Base-by-base conservation (phyloP, 1,140 invertebrate genomes). In the Leptopilina clavipes region DNA sequence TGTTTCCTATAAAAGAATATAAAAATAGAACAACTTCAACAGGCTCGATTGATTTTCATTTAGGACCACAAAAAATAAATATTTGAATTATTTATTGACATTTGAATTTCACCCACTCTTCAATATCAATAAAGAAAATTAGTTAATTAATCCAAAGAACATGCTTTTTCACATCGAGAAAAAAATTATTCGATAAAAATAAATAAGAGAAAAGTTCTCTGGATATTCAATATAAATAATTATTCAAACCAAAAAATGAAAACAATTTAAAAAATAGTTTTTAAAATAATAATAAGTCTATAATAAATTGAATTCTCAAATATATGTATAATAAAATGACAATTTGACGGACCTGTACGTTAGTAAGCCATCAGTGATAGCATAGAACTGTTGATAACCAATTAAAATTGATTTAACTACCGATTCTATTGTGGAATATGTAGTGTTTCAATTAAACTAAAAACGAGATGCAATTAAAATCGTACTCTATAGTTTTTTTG, bases 331-430 rank as follows among this genome's bases (percentile, higher is more conserved):
- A 52, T 17, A 52, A 17, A 52, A 52, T 8, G 14, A n/a, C 48
- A 52, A 17, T 52, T 17, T 52, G 48, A 52, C n/a, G n/a, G n/a
- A 52, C 48, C 48, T 17, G 6, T 6, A 12, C 48, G 48, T 17
- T 52, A 17, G n/a, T 52, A 52, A 52, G 48, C 48, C n/a, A 52
- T 52, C 48, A 52, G 48, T 31, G 25, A 52, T 52, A 52, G 48
- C 5, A 31, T 52, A 12, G 5, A 17, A 52, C n/a, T 52, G 48
- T 52, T 52, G 48, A 52, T 52, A 52, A 52, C 48, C 48, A 52
- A 52, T 52, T 52, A 52, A 52, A 52, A 52, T 52, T 52, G 48
- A 52, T 52, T 52, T 17, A 52, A 52, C 48, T 52, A 52, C 48
- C n/a, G 48, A 52, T 52, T 52, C 48, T 17, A 52, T 52, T 52